A percentile compares a stretch with the other conserved stretches of the same genome.
phyloP scores from a whole-genome alignment of 2,113 vertebrate genomes.

The Nyctereutes procyonoides region DNA sequence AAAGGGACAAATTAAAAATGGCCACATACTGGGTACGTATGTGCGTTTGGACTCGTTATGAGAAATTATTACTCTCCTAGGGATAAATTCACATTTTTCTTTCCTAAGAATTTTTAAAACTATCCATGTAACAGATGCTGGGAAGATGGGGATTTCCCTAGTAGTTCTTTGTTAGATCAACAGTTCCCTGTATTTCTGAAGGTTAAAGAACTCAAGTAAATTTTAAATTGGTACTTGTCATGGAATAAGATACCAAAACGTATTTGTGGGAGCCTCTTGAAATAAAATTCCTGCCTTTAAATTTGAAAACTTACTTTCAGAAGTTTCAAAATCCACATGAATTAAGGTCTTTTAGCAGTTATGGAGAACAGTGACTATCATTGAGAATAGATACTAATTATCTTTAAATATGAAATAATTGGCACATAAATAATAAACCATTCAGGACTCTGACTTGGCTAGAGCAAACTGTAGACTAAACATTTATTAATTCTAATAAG shows the following conservation, averaged over 20 bases:
- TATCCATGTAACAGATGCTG: constrained; percentile 27
- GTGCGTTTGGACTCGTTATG: constrained; percentile 6
- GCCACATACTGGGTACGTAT: constrained; percentile 1
- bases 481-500: constrained; percentile 22
- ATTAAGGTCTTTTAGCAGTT: neutral
- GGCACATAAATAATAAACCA: neutral
- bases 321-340: neutral
- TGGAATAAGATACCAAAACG: neutral
- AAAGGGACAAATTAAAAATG: constrained; percentile 52
- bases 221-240: constrained; percentile 27
- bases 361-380: neutral
- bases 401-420: constrained; percentile 24
- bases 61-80: constrained; percentile 43
- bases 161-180: constrained; percentile 21
- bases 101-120: constrained; percentile 55
- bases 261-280: neutral
- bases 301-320: constrained; percentile 32
- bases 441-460: neutral
- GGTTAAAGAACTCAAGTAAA: neutral
- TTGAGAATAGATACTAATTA: neutral
- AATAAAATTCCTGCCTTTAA: constrained; percentile 46
- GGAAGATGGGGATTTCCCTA: neutral
- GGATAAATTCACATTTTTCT: constrained; percentile 51
- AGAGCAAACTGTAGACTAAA: neutral
- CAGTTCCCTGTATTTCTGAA: constrained; percentile 40